Percentiles rank a stretch among this genome's conserved stretches.
These are phyloP conservation scores for Cantharis nigra DNA, from an alignment of 2,888 invertebrate species.

Conservation along the genomic window DNA sequence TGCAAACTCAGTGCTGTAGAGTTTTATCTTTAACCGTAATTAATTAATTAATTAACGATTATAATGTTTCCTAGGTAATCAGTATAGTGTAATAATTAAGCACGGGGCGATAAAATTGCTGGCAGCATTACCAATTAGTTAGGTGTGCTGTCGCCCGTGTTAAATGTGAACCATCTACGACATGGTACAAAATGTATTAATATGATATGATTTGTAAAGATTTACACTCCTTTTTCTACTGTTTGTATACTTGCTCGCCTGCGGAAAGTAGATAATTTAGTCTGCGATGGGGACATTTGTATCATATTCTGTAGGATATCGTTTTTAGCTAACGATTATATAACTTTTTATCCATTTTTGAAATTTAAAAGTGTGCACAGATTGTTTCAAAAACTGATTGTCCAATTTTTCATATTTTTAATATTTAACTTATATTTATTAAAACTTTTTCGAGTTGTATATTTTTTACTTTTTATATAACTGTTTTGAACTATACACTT, in stretches of 20 bases:
- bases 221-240: constrained; percentile 58
- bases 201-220: constrained; percentile 57
- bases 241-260: constrained; percentile 56
- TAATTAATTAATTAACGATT: constrained; percentile 34
- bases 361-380: constrained; percentile 49
- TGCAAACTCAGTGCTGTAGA: constrained; percentile 48
- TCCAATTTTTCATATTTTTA: constrained; percentile 51
- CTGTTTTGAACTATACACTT: constrained; percentile 51
- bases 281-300: constrained; percentile 47
- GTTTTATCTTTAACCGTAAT: constrained; percentile 48
- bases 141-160: constrained; percentile 28
- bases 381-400: constrained; percentile 49
- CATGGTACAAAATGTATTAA: constrained; percentile 57
- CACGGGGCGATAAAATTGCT: constrained; percentile 47
- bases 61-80: constrained; percentile 54
- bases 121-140: constrained; percentile 32
- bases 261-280: constrained; percentile 47
- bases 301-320: constrained; percentile 55
- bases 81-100: constrained; percentile 44
- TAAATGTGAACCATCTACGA: constrained; percentile 51
- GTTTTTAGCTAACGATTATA: constrained; percentile 51
- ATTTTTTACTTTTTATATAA: constrained; percentile 56
- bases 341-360: constrained; percentile 52
- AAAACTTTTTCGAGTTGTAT: constrained; percentile 54
- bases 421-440: constrained; percentile 54